Conservation (phyloP, 2,797 vertebrate genomes). For the Brachyrhaphis roseni region DNA sequence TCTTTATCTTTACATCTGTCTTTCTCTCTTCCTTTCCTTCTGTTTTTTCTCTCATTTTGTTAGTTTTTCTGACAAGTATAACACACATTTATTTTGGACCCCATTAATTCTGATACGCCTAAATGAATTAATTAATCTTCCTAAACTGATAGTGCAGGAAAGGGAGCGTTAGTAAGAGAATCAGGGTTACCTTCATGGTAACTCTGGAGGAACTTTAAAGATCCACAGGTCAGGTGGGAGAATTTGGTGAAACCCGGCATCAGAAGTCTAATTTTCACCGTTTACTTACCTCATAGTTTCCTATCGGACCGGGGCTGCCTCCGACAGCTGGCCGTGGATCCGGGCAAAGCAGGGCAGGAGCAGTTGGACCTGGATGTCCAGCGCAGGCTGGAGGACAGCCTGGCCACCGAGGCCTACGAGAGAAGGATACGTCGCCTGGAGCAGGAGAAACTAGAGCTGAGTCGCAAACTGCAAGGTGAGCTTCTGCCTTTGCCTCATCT, state of each 20-base stretch:
- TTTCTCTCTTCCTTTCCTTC: slow-evolving; percentile 10
- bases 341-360: slow-evolving; percentile 63
- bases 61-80: background rate
- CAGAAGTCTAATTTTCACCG: background rate
- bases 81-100: background rate
- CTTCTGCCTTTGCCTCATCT: background rate
- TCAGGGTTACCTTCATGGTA: too few species aligned
- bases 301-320: slow-evolving; percentile 93
- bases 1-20: too few species aligned
- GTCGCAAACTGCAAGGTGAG: slow-evolving; percentile 95
- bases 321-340: slow-evolving; percentile 70
- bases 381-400: slow-evolving; percentile 91
- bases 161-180: too few species aligned
- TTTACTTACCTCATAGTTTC: slow-evolving; percentile 75
- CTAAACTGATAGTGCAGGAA: too few species aligned
- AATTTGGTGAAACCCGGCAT: too few species aligned
- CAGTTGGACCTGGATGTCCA: slow-evolving; percentile 88
- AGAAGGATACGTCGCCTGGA: slow-evolving; percentile 94
- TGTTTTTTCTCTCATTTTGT: slow-evolving; percentile 28
- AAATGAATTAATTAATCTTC: background rate
- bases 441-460: slow-evolving; percentile 95
- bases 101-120: background rate
- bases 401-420: slow-evolving; percentile 97
- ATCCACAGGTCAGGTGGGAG: too few species aligned
- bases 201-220: too few species aligned